phyloP scores from a whole-genome alignment of 2,888 invertebrate genomes.

The Melolontha melolontha region DNA sequence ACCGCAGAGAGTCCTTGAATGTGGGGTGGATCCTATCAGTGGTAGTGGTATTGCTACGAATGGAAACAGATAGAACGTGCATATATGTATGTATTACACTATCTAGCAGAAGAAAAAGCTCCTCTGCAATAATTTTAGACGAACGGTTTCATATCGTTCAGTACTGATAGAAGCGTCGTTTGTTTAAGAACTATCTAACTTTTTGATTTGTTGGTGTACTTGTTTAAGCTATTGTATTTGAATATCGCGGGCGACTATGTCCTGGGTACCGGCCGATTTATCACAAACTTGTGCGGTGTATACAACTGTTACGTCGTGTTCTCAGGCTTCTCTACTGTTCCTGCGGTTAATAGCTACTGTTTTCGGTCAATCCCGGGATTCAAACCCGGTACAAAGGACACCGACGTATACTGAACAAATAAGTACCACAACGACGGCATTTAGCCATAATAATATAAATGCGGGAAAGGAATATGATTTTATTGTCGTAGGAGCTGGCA shows the following conservation, averaged over 20 bases:
- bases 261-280: conserved; percentile 73
- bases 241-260: conserved; percentile 49
- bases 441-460: conserved; percentile 41
- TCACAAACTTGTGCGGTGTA: conserved; percentile 69
- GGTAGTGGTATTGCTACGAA: conserved; percentile 21
- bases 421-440: conserved; percentile 25
- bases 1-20: conserved; percentile 26
- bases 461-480: conserved; percentile 68
- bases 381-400: conserved; percentile 38
- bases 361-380: conserved; percentile 70
- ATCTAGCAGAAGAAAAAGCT: conserved; percentile 19
- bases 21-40: conserved; percentile 22
- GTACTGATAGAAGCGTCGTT: conserved; percentile 12
- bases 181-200: conserved; percentile 1
- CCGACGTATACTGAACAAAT: conserved; percentile 24
- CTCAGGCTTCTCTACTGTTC: conserved; percentile 71
- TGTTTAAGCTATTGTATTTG: not conserved
- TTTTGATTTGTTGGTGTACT: not conserved
- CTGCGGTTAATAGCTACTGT: conserved; percentile 70
- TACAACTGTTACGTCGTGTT: conserved; percentile 71
- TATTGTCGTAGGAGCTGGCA: conserved; percentile 75
- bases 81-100: not conserved
- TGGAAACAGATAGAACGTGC: conserved; percentile 11
- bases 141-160: conserved; percentile 7
- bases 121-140: conserved; percentile 2